Evolutionary conservation across 2,888 invertebrate genomes (phyloP).

Genomic region (Drosophila neonasuta): DNA sequence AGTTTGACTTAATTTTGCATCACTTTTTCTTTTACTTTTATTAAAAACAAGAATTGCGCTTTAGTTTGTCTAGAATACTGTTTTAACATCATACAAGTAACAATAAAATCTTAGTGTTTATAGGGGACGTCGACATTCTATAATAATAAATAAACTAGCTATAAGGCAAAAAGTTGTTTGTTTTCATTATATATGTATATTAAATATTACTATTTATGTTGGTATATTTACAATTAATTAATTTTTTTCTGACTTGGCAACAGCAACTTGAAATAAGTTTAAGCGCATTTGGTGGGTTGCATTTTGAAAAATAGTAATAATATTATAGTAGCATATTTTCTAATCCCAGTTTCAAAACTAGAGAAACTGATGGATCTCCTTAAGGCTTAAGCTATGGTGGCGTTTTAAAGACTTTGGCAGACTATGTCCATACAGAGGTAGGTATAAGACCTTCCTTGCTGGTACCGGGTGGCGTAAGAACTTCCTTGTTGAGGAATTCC

Average conservation of each 20-base stretch:
- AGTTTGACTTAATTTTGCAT: constrained; percentile 18
- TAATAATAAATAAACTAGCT: constrained; percentile 66
- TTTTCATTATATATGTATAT: constrained; percentile 14
- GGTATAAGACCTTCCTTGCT: constrained; percentile 97
- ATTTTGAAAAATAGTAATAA: constrained; percentile 13
- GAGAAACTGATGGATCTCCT: constrained; percentile 1
- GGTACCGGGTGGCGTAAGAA: constrained; percentile 90
- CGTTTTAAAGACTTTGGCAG: constrained; percentile 67
- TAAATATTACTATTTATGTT: constrained; percentile 11
- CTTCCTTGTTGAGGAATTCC: constrained; percentile 93
- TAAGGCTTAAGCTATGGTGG: constrained; percentile 29
- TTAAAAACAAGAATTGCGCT: constrained; percentile 43
- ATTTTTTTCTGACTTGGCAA: constrained; percentile 60
- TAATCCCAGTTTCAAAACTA: neutral
- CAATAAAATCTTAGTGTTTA: constrained; percentile 50
- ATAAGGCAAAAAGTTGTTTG: constrained; percentile 17
- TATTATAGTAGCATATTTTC: neutral
- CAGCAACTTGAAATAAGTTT: constrained; percentile 39
- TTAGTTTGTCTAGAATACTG: constrained; percentile 71
- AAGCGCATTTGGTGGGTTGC: constrained; percentile 70
- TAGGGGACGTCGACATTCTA: constrained; percentile 53
- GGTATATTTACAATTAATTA: constrained; percentile 32
- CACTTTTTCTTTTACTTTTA: constrained; percentile 39
- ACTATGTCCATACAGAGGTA: constrained; percentile 93
- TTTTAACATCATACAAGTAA: constrained; percentile 54